Conservation (phyloP, 2,113 vertebrate genomes). For the Marmota flaviventris region DNA sequence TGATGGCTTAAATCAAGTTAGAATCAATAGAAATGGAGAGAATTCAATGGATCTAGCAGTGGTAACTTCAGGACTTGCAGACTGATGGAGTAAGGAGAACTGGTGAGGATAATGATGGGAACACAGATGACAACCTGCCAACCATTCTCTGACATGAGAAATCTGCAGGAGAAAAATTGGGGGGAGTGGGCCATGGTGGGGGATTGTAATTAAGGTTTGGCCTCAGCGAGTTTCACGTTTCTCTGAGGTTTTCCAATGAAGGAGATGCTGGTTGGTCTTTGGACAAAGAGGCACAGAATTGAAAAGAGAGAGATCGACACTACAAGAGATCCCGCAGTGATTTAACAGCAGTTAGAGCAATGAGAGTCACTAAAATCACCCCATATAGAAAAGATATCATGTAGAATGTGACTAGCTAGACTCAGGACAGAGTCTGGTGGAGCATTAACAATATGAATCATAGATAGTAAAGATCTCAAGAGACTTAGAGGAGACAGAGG, state of each 20-base stretch:
- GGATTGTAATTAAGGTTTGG: constrained; percentile 15
- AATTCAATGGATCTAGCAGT: background rate
- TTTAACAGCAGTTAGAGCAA: constrained; percentile 20
- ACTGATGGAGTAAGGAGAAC: background rate
- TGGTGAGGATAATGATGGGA: background rate
- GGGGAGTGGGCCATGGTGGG: background rate
- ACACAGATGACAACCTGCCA: constrained; percentile 16
- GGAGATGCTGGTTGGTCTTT: background rate
- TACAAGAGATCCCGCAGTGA: background rate
- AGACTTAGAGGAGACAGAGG: constrained; percentile 14
- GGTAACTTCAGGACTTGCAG: constrained; percentile 29
- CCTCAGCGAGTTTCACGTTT: constrained; percentile 24
- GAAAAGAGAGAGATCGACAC: background rate
- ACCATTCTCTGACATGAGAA: background rate
- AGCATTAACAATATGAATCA: background rate
- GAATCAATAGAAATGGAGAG: background rate
- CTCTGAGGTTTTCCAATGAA: constrained; percentile 31
- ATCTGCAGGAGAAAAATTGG: background rate
- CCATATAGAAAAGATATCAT: background rate
- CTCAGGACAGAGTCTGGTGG: background rate
- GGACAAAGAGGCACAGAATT: constrained; percentile 25
- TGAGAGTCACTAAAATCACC: background rate
- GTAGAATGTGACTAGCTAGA: constrained; percentile 6
- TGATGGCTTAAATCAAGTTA: constrained; percentile 39
- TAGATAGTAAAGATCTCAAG: background rate